Evolutionary conservation across 2,888 invertebrate species (phyloP).

Genomic region (Cerastis rubricosa): DNA sequence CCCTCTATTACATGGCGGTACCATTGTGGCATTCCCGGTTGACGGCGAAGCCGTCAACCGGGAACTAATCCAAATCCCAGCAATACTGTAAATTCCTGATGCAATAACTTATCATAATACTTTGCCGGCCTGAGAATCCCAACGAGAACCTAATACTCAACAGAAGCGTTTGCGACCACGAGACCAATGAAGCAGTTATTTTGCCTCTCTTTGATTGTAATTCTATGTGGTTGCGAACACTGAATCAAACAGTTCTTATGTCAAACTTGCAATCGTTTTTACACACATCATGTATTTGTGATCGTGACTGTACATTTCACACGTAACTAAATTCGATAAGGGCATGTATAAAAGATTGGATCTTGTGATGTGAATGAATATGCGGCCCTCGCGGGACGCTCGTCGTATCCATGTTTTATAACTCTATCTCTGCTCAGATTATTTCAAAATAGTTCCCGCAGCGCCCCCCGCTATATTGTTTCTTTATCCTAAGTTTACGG

Average conservation of each 20-base stretch:
- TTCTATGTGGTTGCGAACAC: background rate
- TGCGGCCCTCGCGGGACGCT: conserved; percentile 50
- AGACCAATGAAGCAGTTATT: background rate
- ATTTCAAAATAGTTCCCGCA: conserved; percentile 55
- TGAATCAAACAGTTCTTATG: background rate
- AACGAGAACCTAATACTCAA: background rate
- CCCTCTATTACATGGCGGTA: too few species aligned
- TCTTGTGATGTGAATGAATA: conserved; percentile 54
- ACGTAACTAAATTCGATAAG: conserved; percentile 58
- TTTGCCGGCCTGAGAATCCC: background rate
- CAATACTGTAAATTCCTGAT: background rate
- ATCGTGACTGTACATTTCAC: conserved; percentile 28
- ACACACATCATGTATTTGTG: background rate
- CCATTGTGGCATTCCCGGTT: too few species aligned
- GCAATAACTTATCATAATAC: background rate
- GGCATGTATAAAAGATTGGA: conserved; percentile 56
- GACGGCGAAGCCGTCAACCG: background rate
- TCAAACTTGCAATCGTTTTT: background rate
- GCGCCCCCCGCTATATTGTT: conserved; percentile 43
- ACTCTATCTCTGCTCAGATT: conserved; percentile 62
- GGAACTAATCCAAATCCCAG: too few species aligned
- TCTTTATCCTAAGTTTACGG: conserved; percentile 64
- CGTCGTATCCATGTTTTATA: conserved; percentile 63
- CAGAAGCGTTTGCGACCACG: background rate
- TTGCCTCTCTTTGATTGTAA: background rate